A percentile compares a stretch with the other conserved stretches of the same genome.
These are phyloP conservation scores for Frankliniella fusca DNA, from an alignment of 2,888 invertebrate genomes.

Conservation along the genomic window DNA sequence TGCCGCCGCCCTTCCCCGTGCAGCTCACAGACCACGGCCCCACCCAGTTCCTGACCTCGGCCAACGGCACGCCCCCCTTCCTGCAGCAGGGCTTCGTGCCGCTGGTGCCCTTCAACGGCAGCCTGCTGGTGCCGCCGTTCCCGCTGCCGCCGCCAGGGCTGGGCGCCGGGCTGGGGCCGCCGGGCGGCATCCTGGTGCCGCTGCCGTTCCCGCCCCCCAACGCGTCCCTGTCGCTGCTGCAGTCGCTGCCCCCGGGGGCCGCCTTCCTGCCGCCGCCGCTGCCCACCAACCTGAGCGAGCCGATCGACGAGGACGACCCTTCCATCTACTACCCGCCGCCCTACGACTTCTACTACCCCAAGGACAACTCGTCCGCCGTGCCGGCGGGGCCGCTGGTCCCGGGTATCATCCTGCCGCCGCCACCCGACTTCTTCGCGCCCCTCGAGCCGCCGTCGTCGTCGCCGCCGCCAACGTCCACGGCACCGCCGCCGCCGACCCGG, in stretches of 20 bases:
- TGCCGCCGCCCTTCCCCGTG: constrained; percentile 91
- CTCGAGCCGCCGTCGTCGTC: constrained; percentile 54
- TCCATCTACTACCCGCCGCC: constrained; percentile 88
- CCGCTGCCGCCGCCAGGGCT: constrained; percentile 42
- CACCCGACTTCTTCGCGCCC: constrained; percentile 78
- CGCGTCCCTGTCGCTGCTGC: constrained; percentile 45
- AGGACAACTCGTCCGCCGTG: constrained; percentile 69
- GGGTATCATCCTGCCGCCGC: constrained; percentile 82
- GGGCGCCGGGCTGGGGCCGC: constrained; percentile 47
- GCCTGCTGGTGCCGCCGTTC: constrained; percentile 50
- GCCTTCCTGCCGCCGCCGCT: constrained; percentile 50
- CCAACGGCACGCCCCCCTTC: constrained; percentile 61
- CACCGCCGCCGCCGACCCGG: constrained; percentile 50
- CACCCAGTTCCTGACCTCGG: constrained; percentile 73
- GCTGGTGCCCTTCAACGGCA: constrained; percentile 48
- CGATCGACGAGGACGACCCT: constrained; percentile 85
- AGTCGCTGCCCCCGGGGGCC: constrained; percentile 52
- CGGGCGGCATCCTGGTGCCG: constrained; percentile 37
- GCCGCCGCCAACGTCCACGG: constrained; percentile 40
- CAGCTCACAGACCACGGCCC: constrained; percentile 81
- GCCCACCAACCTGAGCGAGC: constrained; percentile 63
- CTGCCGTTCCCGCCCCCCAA: constrained; percentile 48
- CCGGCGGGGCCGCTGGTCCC: constrained; percentile 83
- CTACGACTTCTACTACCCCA: constrained; percentile 79
- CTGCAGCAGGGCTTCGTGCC: constrained; percentile 32